Evolutionary conservation across 2,797 vertebrate genomes (phyloP).

Genomic region (Manis pentadactyla): DNA sequence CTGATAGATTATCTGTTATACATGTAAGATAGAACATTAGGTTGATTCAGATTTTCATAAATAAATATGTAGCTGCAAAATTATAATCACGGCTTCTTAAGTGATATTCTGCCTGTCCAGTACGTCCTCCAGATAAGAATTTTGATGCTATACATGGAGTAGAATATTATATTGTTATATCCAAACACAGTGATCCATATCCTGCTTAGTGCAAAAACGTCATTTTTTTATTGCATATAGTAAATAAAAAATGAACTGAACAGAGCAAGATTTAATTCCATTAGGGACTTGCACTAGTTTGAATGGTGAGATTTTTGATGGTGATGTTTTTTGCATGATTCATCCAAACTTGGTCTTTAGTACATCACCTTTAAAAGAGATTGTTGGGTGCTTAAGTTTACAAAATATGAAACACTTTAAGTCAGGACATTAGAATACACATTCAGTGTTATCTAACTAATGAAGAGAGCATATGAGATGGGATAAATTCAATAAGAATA

Average conservation of each 20-base stretch:
- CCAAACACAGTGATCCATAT: background rate
- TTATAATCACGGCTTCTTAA: slow-evolving; percentile 37
- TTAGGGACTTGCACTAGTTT: background rate
- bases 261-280: background rate
- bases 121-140: background rate
- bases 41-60: slow-evolving; percentile 26
- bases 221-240: slow-evolving; percentile 12
- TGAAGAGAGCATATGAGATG: background rate
- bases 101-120: background rate
- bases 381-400: background rate
- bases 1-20: background rate
- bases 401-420: background rate
- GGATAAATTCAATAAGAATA: slow-evolving; percentile 2
- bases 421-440: background rate
- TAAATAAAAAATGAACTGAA: background rate
- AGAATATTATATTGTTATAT: background rate
- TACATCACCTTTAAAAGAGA: background rate
- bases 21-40: background rate
- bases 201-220: background rate
- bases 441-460: background rate
- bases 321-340: background rate
- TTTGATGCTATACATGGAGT: background rate
- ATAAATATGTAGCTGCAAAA: slow-evolving; percentile 51
- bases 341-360: background rate
- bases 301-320: background rate